These are phyloP conservation scores for Gopherus flavomarginatus DNA, from an alignment of 2,113 vertebrate species.

Conservation along the genomic window DNA sequence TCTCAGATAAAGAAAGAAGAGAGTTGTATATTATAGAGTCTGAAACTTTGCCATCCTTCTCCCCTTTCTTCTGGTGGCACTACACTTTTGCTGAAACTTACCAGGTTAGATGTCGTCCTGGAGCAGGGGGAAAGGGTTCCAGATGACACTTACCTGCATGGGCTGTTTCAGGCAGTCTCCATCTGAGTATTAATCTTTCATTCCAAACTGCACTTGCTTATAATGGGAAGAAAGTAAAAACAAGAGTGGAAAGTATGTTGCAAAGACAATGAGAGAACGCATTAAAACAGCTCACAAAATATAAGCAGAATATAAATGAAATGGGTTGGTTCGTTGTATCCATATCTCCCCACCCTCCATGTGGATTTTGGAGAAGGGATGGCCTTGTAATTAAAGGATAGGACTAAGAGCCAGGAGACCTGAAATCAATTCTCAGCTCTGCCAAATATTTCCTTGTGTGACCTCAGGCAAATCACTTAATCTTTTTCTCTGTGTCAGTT, in stretches of 20 bases:
- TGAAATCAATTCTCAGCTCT: background rate
- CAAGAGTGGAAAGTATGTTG: background rate
- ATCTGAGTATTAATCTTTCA: background rate
- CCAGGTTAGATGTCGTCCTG: background rate
- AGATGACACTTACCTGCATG: background rate
- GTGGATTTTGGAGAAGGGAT: background rate
- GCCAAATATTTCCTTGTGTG: background rate
- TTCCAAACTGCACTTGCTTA: background rate
- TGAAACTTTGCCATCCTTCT: background rate
- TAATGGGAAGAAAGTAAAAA: background rate
- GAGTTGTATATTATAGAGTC: background rate
- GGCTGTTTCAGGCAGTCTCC: background rate
- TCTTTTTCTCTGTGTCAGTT: background rate
- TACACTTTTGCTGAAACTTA: background rate
- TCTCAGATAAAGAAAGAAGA: background rate
- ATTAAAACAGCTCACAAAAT: background rate
- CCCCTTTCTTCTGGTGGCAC: background rate
- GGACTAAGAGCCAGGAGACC: background rate
- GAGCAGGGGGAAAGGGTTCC: background rate
- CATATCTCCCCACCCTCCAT: background rate
- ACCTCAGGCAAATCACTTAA: background rate
- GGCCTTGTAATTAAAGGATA: background rate
- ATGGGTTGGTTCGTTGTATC: background rate
- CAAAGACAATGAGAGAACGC: background rate
- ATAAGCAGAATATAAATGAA: background rate